Evolutionary conservation across 2,113 vertebrate species (phyloP).

Genomic region (Corythornis cristatus): DNA sequence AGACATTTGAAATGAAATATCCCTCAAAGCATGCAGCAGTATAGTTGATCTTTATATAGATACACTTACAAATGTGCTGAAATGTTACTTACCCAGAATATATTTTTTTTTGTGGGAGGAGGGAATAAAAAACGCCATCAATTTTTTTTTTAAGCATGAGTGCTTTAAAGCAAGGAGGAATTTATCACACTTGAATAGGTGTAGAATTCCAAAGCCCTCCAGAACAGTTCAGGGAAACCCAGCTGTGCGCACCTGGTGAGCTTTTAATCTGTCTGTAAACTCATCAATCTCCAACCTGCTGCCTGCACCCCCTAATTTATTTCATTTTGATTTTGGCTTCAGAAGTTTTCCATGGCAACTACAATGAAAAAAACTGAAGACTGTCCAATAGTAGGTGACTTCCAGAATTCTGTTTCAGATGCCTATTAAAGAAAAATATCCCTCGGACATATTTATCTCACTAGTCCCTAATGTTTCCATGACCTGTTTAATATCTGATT

Average conservation of each 20-base stretch:
- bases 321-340: neutral
- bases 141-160: neutral
- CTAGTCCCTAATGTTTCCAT: neutral
- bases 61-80: neutral
- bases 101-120: neutral
- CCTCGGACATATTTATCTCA: neutral
- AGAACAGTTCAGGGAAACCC: conserved; percentile 25
- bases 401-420: neutral
- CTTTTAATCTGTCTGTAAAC: conserved; percentile 63
- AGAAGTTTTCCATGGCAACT: neutral
- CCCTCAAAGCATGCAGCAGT: neutral
- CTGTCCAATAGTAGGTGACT: neutral
- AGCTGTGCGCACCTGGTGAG: conserved; percentile 45
- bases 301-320: neutral
- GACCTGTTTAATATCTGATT: neutral
- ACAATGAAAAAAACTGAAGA: neutral
- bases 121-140: neutral
- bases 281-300: conserved; percentile 39
- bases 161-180: conserved; percentile 31
- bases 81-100: neutral
- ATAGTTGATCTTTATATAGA: neutral
- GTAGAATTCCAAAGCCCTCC: conserved; percentile 40
- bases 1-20: neutral
- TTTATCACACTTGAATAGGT: conserved; percentile 22
- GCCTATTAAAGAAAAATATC: neutral